Base-by-base conservation (phyloP, 2,888 invertebrate genomes). In the Colostygia pectinataria region DNA sequence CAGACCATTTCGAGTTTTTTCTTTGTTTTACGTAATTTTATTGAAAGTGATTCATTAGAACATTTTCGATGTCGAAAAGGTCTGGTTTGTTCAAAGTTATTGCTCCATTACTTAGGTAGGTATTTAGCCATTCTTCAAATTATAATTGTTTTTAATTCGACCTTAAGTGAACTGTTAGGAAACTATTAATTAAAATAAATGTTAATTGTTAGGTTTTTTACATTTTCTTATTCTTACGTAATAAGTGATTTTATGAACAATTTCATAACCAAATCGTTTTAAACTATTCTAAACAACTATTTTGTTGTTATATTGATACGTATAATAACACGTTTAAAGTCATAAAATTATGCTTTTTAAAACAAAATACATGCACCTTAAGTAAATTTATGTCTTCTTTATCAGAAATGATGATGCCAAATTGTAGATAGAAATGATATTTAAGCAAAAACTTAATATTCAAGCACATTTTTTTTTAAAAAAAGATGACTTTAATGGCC, bases 81-180 rank as follows among this genome's bases (percentile, higher is more conserved):
- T 84, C 88, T 81, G 80, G 77, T 78, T n/a, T 74, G 68, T 71
- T 68, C 74, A 75, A 77, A 79, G 74, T 78, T 74, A 81, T 82
- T 83, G 88, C 87, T 88, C 87, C 85, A 88, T 88, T 89, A 88
- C 88, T 83, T 90, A 89, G 87, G 70, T 80, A 81, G 81, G 80
- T 75, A 84, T 84, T 82, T 88, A 88, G 88, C 74, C 81, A 84
- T 86, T 87, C 80, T 84, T 84, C 75, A 80, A 86, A 87, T 86
- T 84, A 68, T 71, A 55, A 62, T 66, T 70, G 68, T 78, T 80
- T 80, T 83, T 74, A 68, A 79, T 83, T 87, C 84, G 85, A 86
- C 80, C 80, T 81, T 77, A 71, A 69, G 72, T 71, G 69, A 66
- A 57, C 60, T 60, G 54, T 65, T 69, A 69, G 69, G 67, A 58